Conservation (phyloP, 2,888 invertebrate species). For the Crossocerus cetratus region DNA sequence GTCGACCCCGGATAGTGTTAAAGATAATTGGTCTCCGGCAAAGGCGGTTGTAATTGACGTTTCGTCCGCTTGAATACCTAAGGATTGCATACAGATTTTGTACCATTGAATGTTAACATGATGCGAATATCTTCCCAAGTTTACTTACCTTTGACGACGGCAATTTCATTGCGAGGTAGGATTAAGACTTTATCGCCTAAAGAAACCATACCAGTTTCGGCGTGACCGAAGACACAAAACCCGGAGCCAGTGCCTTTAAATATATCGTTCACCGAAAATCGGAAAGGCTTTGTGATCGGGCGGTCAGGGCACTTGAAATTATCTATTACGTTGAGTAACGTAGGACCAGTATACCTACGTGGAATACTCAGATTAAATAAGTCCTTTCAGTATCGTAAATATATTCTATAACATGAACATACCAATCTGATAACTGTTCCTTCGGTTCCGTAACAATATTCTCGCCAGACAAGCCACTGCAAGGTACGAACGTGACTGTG, state of each 20-base stretch:
- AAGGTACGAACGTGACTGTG: conserved; percentile 94
- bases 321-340: conserved; percentile 91
- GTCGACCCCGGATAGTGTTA: conserved; percentile 90
- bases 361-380: conserved; percentile 4
- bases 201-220: conserved; percentile 94
- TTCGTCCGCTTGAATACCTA: conserved; percentile 85
- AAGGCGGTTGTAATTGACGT: conserved; percentile 85
- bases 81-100: neutral
- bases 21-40: conserved; percentile 94
- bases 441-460: conserved; percentile 87
- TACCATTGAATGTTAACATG: neutral
- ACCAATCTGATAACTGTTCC: conserved; percentile 82
- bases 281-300: conserved; percentile 91
- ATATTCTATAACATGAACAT: conserved; percentile 25
- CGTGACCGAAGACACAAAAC: conserved; percentile 92
- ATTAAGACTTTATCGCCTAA: conserved; percentile 92
- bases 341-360: conserved; percentile 88
- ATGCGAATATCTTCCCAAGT: neutral
- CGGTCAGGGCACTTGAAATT: conserved; percentile 92
- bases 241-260: conserved; percentile 95
- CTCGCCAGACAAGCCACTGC: conserved; percentile 97
- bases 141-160: conserved; percentile 84
- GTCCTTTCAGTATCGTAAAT: neutral
- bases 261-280: conserved; percentile 96
- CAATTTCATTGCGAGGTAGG: conserved; percentile 90